Percentiles rank a stretch among this genome's conserved stretches.
These are phyloP conservation scores for Chaetogeoica ovagalla DNA, from an alignment of 2,888 invertebrate species.

Conservation along the genomic window DNA sequence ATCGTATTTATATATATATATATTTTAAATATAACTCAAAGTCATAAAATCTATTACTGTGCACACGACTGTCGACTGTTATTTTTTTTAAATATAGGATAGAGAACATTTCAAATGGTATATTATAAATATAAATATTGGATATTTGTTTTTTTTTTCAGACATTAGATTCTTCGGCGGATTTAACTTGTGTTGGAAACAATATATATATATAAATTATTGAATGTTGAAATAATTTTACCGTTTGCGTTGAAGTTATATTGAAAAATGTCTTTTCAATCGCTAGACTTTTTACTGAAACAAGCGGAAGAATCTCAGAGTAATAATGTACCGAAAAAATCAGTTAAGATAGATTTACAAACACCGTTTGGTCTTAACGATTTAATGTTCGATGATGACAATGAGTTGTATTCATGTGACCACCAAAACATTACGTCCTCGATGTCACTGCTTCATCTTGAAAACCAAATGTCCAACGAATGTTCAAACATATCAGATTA, in stretches of 20 bases:
- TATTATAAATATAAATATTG: background rate
- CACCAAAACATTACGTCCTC: conserved; percentile 28
- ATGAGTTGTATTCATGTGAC: conserved; percentile 40
- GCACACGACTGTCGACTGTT: no score
- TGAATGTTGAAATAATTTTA: background rate
- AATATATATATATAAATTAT: conserved; percentile 1
- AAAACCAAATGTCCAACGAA: conserved; percentile 9
- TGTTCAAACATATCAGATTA: conserved; percentile 46
- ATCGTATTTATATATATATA: no score
- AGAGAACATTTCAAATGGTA: no score
- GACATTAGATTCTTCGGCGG: background rate
- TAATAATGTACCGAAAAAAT: conserved; percentile 15
- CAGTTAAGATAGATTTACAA: conserved; percentile 32
- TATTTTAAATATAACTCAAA: no score
- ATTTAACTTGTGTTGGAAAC: background rate
- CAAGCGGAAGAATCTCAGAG: conserved; percentile 24
- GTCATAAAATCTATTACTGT: no score
- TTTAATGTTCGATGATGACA: conserved; percentile 50
- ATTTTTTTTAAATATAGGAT: no score
- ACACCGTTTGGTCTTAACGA: conserved; percentile 46
- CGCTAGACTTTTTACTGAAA: conserved; percentile 25
- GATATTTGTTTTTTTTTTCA: background rate
- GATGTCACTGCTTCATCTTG: conserved; percentile 21
- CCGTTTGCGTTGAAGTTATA: background rate
- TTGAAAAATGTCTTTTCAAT: conserved; percentile 40